Evolutionary conservation across 2,113 vertebrate genomes (phyloP), one percentile per base, ranked within the genome.

Genomic region (Semicossyphus pulcher): DNA sequence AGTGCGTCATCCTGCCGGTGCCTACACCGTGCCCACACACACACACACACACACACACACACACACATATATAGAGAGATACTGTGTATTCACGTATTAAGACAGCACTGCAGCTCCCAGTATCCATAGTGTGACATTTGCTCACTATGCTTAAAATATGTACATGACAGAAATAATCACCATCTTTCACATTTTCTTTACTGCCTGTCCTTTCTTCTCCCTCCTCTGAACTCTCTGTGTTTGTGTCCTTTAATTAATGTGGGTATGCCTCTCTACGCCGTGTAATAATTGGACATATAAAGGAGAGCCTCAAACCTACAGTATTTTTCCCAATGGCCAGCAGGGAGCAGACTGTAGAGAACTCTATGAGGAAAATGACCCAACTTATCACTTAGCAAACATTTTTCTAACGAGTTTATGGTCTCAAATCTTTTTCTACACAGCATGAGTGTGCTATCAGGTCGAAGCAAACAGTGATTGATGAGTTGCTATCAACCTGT

Each of bases 1-100:
- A 72, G 64, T 73, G 54, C 76, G 56, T 83, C 83, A 81, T 66
- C 42, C 34, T 51, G 60, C 42, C 59, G 23, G 31, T 41, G 49
- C 28, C 57, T n/a, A 37, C 41, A 25, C 5, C 1, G 14, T 36
- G 12, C 58, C 7, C n/a, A 16, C 36, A 39, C 14, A 45, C 47
- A 54, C 28, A 28, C 36, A 39, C 25, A 23, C 44, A 25, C 57
- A 57, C 20, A 53, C 21, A 37, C 57, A 48, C 39, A 18, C 48
- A 29, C 31, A 61, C 23, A 15, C 39, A 56, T 7, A 42, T 1
- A 36, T 25, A 29, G 23, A 34, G 10, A 11, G 14, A 26, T 31
- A 25, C 5, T 8, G 15, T 18, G 4, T 10, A n/a, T 31, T 39
- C 39, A 44, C 4, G 14, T n/a, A n/a, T n/a, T n/a, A 10, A 21